phyloP scores from a whole-genome alignment of 2,113 vertebrate genomes.

The Sphyrna mokarran region DNA sequence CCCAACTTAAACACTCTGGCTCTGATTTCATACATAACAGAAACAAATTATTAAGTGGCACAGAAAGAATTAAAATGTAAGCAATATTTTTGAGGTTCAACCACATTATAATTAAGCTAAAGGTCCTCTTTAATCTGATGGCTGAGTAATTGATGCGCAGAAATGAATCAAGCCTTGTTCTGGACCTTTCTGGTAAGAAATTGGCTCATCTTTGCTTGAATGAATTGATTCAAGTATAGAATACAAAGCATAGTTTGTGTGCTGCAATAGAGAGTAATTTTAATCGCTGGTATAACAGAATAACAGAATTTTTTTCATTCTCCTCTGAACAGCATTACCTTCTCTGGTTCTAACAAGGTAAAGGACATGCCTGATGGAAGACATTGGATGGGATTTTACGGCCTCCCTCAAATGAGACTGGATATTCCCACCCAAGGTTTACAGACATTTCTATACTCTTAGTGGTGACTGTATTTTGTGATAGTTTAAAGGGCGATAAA shows the following conservation, averaged over 20 bases:
- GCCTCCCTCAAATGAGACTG: no score
- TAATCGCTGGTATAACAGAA: not conserved
- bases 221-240: not conserved
- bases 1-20: not conserved
- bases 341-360: not conserved
- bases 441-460: no score
- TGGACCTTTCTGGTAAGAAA: not conserved
- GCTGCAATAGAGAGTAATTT: not conserved
- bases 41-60: not conserved
- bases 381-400: not conserved
- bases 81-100: not conserved
- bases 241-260: not conserved
- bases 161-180: not conserved
- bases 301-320: not conserved
- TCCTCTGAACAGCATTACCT: not conserved
- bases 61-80: not conserved
- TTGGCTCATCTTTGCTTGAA: not conserved
- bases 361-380: not conserved
- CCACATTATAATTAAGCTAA: not conserved
- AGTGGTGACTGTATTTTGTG: no score
- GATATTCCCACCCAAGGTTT: no score
- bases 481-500: no score
- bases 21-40: not conserved
- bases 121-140: not conserved
- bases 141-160: constrained; percentile 2